Evolutionary conservation across 2,113 vertebrate genomes (phyloP), one percentile per base, ranked within the genome.

Genomic region (Haemorhous mexicanus): DNA sequence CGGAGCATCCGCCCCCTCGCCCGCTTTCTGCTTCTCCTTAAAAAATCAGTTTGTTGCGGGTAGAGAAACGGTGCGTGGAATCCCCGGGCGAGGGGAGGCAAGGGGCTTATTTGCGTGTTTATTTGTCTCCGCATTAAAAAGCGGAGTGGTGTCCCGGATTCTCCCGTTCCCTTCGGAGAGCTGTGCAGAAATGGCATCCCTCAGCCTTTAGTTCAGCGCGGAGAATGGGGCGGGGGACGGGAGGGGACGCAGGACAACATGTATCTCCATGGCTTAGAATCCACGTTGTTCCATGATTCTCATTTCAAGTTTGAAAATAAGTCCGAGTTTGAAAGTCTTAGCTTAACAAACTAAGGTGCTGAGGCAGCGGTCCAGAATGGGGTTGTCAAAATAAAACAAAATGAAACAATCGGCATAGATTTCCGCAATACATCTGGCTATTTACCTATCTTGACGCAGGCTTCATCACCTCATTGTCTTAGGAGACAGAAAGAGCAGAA

Each of bases 31-130:
- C 69, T 4, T 3, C 12, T 17, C 28, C 39, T 11, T 10, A 19
- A 23, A 23, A 26, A 41, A 24, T 22, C 32, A 1, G 0, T n/a
- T 10, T 1, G 20, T 6, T 21, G 32, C 28, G 5, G 52, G 56
- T 2, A 4, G 0, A 4, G 52, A 5, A 44, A 35, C 10, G 10
- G 16, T 10, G 56, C 56, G 32, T 12, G 74, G 33, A 56, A 16
- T 2, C 27, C 27, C 33, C 6, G 26, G 27, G 49, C 18, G 16
- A 28, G 37, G 27, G 22, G 61, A 18, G 56, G 17, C 69, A 10
- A 13, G 9, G 53, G 15, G 27, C 2, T 61, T 24, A 1, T 19
- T 35, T 35, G 43, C 33, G 0, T 27, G 49, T 35, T 46, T 68
- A 4, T 32, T 68, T 47, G 53, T 33, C 13, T 41, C 30, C 10